phyloP scores from a whole-genome alignment of 2,113 vertebrate genomes.

The Sinocyclocheilus rhinocerous region DNA sequence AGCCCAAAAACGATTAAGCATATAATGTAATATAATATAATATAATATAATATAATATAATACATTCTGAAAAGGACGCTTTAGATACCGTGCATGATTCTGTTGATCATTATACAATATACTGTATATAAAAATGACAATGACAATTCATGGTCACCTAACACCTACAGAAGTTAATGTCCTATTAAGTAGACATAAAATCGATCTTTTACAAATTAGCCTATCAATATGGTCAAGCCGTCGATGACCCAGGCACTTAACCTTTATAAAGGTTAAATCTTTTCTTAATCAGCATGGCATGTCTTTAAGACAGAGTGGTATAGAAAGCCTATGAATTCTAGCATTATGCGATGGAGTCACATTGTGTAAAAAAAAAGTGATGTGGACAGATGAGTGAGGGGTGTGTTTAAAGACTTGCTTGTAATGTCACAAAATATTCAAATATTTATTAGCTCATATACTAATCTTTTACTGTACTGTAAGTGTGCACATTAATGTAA shows the following conservation, averaged over 20 bases:
- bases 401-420: not conserved
- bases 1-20: not conserved
- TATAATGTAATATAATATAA: not conserved
- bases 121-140: conserved; percentile 32
- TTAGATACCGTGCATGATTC: not conserved
- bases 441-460: not conserved
- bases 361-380: not conserved
- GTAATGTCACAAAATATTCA: not conserved
- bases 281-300: conserved; percentile 35
- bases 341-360: not conserved
- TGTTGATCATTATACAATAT: not conserved
- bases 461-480: not conserved
- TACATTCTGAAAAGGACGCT: not conserved
- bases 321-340: not conserved
- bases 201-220: conserved; percentile 67
- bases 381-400: not conserved
- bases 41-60: not conserved
- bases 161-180: conserved; percentile 54
- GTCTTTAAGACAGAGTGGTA: not conserved
- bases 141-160: conserved; percentile 26
- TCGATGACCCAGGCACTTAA: conserved; percentile 69
- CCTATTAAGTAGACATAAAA: conserved; percentile 60
- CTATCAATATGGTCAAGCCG: conserved; percentile 70
- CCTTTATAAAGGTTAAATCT: conserved; percentile 72
- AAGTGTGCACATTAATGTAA: not conserved